Percentiles rank a stretch among this genome's conserved stretches.
Evolutionary conservation across 2,113 vertebrate genomes (phyloP).

Genomic region (Setophaga coronata): DNA sequence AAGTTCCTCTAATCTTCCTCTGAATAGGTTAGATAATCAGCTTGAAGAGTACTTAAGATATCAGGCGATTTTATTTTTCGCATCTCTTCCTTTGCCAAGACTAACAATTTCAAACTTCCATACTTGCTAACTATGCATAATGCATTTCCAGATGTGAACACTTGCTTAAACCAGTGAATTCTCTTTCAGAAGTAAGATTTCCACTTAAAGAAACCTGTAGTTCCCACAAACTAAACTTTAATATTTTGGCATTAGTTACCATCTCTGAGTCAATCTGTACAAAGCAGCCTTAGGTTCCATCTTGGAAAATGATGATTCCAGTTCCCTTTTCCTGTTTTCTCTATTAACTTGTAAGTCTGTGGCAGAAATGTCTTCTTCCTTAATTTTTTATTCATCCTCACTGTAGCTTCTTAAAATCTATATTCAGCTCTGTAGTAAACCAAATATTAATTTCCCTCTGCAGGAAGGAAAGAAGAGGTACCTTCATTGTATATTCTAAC

Average conservation of each 20-base stretch:
- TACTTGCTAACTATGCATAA: background rate
- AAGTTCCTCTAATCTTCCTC: background rate
- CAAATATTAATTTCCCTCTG: background rate
- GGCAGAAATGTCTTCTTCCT: background rate
- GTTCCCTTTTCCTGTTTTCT: background rate
- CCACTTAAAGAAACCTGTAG: background rate
- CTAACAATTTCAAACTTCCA: background rate
- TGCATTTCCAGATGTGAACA: background rate
- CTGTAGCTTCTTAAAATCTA: background rate
- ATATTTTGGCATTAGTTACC: background rate
- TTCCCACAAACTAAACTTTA: background rate
- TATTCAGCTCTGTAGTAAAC: background rate
- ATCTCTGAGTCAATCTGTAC: background rate
- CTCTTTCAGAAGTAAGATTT: background rate
- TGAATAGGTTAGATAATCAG: background rate
- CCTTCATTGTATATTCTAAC: background rate
- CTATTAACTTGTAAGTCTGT: background rate
- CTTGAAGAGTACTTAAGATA: background rate
- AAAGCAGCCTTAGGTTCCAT: background rate
- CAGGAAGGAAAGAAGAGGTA: background rate
- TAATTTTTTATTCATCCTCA: background rate
- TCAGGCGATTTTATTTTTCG: background rate
- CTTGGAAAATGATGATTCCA: background rate
- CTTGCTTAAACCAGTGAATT: background rate
- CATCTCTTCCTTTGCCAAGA: background rate